These are phyloP conservation scores for Lamprologus speciosus DNA, from an alignment of 2,113 vertebrate genomes.

Conservation along the genomic window DNA sequence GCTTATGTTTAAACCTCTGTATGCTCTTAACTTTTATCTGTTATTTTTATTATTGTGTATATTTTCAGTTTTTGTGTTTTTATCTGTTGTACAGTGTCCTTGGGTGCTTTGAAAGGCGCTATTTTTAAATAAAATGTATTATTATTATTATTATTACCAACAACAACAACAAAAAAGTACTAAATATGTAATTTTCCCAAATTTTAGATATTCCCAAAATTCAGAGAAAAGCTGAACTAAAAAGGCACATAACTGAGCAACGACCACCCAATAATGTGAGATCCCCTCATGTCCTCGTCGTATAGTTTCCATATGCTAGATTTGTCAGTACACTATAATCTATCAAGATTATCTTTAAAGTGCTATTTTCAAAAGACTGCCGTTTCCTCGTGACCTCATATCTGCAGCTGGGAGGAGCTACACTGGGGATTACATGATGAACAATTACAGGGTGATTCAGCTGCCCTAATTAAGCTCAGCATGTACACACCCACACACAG, in stretches of 20 bases:
- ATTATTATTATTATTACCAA: not conserved
- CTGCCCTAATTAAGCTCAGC: not conserved
- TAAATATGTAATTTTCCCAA: not conserved
- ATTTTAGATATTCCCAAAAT: not conserved
- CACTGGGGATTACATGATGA: not conserved
- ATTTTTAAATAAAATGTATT: too few species aligned
- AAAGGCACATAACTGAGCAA: not conserved
- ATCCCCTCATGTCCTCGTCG: not conserved
- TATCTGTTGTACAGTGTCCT: too few species aligned
- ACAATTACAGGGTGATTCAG: not conserved
- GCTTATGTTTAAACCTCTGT: too few species aligned
- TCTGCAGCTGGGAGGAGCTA: not conserved
- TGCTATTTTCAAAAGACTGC: not conserved
- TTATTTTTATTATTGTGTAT: too few species aligned
- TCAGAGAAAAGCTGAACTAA: not conserved
- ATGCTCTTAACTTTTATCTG: too few species aligned
- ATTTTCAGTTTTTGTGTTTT: too few species aligned
- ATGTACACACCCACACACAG: not conserved
- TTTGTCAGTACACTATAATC: not conserved
- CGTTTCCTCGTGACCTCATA: not conserved
- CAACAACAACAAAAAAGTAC: not conserved
- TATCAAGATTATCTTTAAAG: not conserved
- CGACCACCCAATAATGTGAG: not conserved
- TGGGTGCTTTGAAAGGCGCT: too few species aligned
- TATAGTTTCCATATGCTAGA: not conserved